Conservation (phyloP, 2,113 vertebrate species). For the Myiopsitta monachus region DNA sequence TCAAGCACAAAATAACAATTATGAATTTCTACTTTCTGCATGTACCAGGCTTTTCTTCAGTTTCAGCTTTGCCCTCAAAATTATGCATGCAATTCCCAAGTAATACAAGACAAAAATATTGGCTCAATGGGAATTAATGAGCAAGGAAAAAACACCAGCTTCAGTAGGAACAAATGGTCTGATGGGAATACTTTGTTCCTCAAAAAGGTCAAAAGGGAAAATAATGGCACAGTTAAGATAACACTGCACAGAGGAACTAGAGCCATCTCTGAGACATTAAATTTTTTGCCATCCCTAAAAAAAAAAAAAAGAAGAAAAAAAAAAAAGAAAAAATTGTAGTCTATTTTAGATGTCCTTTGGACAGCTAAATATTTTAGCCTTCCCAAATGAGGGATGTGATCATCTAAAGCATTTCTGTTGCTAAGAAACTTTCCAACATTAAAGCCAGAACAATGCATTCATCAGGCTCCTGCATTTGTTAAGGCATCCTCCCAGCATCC, state of each 20-base stretch:
- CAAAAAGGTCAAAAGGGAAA: background rate
- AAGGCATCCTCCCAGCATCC: background rate
- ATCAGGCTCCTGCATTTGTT: background rate
- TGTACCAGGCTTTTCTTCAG: background rate
- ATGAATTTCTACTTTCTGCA: background rate
- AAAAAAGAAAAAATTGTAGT: background rate
- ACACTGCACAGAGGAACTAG: background rate
- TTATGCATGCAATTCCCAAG: background rate
- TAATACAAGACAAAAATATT: background rate
- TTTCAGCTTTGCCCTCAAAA: background rate
- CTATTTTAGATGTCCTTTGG: background rate
- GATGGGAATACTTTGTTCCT: background rate
- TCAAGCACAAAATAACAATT: background rate
- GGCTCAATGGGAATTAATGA: background rate
- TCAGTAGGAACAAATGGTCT: background rate
- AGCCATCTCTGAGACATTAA: background rate
- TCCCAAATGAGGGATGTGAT: background rate
- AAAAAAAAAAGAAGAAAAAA: background rate
- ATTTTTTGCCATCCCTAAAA: background rate
- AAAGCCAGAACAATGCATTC: background rate
- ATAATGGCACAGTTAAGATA: background rate
- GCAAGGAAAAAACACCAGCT: background rate
- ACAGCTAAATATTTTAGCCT: background rate
- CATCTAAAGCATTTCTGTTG: background rate
- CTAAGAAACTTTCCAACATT: constrained; percentile 16